Evolutionary conservation across 2,888 invertebrate species (phyloP), one percentile per base, ranked within the genome.

Genomic region (Vanessa cardui): DNA sequence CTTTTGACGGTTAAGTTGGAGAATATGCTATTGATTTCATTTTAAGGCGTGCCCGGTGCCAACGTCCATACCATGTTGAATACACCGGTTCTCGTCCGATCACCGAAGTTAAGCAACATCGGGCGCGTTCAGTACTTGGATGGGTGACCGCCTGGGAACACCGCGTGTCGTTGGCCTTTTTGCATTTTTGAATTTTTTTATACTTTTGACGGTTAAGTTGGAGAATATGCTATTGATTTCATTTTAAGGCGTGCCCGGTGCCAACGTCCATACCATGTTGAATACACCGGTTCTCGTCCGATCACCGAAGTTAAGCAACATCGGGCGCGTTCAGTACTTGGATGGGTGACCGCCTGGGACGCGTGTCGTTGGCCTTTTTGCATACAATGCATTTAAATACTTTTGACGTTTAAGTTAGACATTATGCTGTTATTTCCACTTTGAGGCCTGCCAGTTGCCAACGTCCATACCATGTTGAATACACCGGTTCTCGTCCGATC

Each of bases 341-440:
- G 84, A 85, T 83, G 82, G 83, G 82, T 82, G 81, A 83, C 81
- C 83, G 81, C 82, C 80, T 83, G 82, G 83, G 82, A 83, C 80
- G 74, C 81, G 83, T 82, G 79, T 76, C 76, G 83, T 84, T 83
- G 82, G 81, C 26, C 26, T 26, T 26, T 26, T 26, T 2, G 2
- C 26, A 3, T 2, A 2, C 4, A 3, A 1, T 4, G 4, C 9
- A 2, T 26, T 26, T 1, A 45, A n/a, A 26, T 26, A 26, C 4
- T 26, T 26, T 26, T 4, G 26, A 26, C 26, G 26, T 3, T 26
- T 26, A 3, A 4, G 2, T 26, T 26, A 26, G 26, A 26, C 2
- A 26, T 3, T 26, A 26, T 26, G 26, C 26, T 3, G 4, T 26
- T 26, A 4, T 26, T 16, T 16, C 16, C 16, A 46, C 46, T 16